phyloP scores from a whole-genome alignment of 1,140 invertebrate genomes.

The Hylaeus anthracinus region DNA sequence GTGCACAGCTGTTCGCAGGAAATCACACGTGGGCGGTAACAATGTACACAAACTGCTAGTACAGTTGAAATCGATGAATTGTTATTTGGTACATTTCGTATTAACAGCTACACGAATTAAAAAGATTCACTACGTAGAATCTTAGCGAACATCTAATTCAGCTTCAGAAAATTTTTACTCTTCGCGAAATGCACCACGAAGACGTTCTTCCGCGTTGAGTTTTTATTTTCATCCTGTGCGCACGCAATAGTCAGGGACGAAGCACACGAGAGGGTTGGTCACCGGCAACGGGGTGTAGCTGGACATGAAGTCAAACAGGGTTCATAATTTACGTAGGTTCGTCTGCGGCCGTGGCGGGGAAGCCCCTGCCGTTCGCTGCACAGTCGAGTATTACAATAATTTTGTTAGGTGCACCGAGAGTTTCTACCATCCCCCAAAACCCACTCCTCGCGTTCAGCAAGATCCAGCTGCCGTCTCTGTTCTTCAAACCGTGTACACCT shows the following conservation, averaged over 20 bases:
- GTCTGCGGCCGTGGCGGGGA: constrained; percentile 61
- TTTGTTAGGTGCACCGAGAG: constrained; percentile 23
- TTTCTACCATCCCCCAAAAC: not conserved
- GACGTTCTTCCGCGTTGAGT: too few species aligned
- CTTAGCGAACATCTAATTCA: too few species aligned
- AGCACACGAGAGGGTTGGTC: constrained; percentile 41
- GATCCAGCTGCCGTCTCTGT: not conserved
- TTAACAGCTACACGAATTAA: too few species aligned
- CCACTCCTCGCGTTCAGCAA: not conserved
- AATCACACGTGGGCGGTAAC: too few species aligned
- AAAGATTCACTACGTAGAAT: too few species aligned
- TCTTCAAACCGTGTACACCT: not conserved
- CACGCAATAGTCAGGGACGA: not conserved
- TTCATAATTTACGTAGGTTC: constrained; percentile 77
- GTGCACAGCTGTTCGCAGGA: too few species aligned
- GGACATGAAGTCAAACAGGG: constrained; percentile 76
- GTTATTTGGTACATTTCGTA: too few species aligned
- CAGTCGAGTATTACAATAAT: constrained; percentile 68
- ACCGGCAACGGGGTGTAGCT: constrained; percentile 70
- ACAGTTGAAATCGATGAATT: too few species aligned
- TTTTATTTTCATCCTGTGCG: not conserved
- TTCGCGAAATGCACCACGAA: too few species aligned
- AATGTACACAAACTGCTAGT: too few species aligned
- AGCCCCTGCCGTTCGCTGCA: constrained; percentile 42
- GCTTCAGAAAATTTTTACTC: constrained; percentile 70